phyloP scores from a whole-genome alignment of 2,113 vertebrate species.

The Grammatotria lemairii region DNA sequence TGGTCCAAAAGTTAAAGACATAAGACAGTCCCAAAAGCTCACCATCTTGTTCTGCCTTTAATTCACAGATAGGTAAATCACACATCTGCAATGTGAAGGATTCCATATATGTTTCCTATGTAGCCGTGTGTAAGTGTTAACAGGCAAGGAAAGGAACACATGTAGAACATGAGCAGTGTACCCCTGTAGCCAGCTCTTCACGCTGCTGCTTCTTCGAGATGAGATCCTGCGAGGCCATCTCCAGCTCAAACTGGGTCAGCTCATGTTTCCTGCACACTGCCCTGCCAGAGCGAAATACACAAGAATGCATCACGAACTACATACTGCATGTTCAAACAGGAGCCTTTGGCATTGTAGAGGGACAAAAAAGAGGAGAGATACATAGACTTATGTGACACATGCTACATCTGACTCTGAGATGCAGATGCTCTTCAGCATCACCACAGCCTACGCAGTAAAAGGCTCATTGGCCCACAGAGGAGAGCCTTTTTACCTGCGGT shows the following conservation, averaged over 20 bases:
- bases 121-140: background rate
- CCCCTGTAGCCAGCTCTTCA: constrained; percentile 90
- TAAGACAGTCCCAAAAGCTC: background rate
- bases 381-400: background rate
- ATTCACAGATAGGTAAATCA: background rate
- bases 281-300: constrained; percentile 54
- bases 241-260: constrained; percentile 89
- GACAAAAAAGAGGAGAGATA: fast-evolving
- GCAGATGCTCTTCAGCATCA: background rate
- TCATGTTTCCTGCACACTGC: constrained; percentile 94
- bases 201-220: constrained; percentile 89
- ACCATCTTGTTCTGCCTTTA: background rate
- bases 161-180: constrained; percentile 5
- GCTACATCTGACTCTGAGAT: background rate
- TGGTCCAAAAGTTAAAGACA: background rate
- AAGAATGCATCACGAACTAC: background rate
- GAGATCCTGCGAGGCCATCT: constrained; percentile 83
- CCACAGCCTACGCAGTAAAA: background rate
- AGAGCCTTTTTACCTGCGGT: background rate
- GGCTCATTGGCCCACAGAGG: background rate
- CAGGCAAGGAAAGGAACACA: background rate
- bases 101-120: background rate
- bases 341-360: background rate
- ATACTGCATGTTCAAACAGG: background rate
- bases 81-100: background rate